Percentiles rank a stretch among this genome's conserved stretches.
Evolutionary conservation across 2,797 vertebrate species (phyloP).

Genomic region (Acridotheres tristis): DNA sequence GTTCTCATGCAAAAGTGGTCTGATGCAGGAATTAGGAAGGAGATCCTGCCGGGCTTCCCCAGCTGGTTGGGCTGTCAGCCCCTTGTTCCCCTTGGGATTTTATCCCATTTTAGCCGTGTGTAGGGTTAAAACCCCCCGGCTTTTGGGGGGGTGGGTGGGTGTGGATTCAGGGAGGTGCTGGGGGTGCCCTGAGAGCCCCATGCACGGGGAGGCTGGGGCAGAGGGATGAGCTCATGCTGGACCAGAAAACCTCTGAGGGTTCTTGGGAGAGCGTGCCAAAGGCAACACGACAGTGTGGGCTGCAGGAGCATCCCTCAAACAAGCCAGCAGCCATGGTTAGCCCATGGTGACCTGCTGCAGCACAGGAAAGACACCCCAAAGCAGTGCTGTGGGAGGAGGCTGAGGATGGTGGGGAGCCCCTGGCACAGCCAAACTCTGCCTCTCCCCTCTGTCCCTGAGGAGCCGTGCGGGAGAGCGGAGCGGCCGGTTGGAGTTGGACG

Average conservation of each 20-base stretch:
- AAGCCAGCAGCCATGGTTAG: neutral
- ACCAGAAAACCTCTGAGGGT: neutral
- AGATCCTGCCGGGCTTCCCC: constrained; percentile 39
- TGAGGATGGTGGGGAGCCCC: neutral
- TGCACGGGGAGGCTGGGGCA: fast-evolving
- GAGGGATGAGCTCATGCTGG: neutral
- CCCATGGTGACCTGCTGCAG: neutral
- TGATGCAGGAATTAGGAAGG: neutral
- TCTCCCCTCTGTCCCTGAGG: neutral
- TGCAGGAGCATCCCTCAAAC: neutral
- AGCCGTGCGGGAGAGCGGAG: fast-evolving
- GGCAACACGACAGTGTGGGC: fast-evolving
- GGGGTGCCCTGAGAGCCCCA: neutral
- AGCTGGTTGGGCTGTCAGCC: neutral
- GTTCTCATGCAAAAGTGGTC: neutral
- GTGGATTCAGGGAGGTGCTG: neutral
- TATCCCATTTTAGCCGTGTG: neutral
- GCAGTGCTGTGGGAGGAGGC: neutral
- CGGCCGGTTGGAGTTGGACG: fast-evolving
- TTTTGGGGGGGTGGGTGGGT: neutral
- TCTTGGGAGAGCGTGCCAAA: neutral
- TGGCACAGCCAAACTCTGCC: neutral
- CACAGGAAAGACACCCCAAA: neutral
- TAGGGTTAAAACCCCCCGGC: neutral
- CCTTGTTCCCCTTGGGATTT: neutral